phyloP scores from a whole-genome alignment of 2,888 invertebrate genomes.

The Malthinus flaveolus region DNA sequence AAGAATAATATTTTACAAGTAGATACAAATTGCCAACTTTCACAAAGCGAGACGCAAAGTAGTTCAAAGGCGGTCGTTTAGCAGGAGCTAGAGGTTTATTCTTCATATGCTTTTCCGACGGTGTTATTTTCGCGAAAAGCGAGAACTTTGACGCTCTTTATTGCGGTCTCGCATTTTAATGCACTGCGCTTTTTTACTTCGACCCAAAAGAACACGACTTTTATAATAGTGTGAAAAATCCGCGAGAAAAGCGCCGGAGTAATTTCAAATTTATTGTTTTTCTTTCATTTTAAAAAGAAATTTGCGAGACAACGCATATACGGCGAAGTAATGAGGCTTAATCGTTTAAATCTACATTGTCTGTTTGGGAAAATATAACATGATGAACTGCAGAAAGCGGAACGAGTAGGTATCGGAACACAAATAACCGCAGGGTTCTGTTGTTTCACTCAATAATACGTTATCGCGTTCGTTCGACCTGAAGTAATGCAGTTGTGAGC shows the following conservation, averaged over 20 bases:
- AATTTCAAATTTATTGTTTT: constrained; percentile 3
- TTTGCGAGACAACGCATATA: not conserved
- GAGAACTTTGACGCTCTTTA: constrained; percentile 16
- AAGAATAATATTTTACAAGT: constrained; percentile 47
- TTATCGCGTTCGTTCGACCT: constrained; percentile 54
- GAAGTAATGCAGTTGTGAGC: constrained; percentile 54
- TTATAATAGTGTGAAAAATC: not conserved
- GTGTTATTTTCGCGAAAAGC: constrained; percentile 19
- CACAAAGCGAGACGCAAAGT: constrained; percentile 43
- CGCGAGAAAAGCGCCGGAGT: not conserved
- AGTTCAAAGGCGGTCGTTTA: constrained; percentile 40
- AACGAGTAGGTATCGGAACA: constrained; percentile 42
- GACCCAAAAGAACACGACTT: not conserved
- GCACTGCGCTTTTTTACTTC: constrained; percentile 3
- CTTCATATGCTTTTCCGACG: constrained; percentile 32
- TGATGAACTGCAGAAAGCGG: constrained; percentile 25
- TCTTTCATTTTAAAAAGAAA: not conserved
- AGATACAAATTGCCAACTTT: constrained; percentile 47
- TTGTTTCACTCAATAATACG: constrained; percentile 55
- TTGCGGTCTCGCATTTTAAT: constrained; percentile 11
- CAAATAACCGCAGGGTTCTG: constrained; percentile 50
- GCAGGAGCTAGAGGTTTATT: constrained; percentile 37
- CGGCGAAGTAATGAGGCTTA: constrained; percentile 10
- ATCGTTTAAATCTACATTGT: constrained; percentile 42
- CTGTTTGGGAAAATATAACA: constrained; percentile 32